Evolutionary conservation across 2,113 vertebrate species (phyloP), one percentile per base, ranked within the genome.

Genomic region (Muscicapa adusta): DNA sequence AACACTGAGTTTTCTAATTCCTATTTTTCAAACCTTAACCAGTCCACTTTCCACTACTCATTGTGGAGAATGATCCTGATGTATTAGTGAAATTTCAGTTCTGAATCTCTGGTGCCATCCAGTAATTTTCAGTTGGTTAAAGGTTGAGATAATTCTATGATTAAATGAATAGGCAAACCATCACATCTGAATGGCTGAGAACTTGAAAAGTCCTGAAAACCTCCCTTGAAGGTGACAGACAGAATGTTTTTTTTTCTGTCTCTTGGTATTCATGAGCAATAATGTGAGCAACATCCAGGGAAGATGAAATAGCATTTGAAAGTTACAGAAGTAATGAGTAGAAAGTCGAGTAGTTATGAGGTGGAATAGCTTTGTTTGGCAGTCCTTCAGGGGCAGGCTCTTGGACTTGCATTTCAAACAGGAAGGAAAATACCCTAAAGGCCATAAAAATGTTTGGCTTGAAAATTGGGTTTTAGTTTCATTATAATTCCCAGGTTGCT

Each of bases 321-420:
- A 86, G 28, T 74, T 96, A 71, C 3, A 63, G 68, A 66, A 67
- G 26, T 81, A 92, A 91, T 67, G 61, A 93, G 36, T 57, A 84
- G 73, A 91, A 91, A 93, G 33, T 62, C 5, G 0, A 83, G 80
- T 12, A 67, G 43, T 94, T 89, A 85, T n/a, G 73, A 91, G 36
- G 66, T 85, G 50, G 76, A 91, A 79, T 85, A 74, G 57, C 61
- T 89, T 93, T 84, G 48, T 93, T 91, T 94, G 89, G 48, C 89
- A 89, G 73, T 91, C 43, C 62, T 96, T 91, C 81, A 91, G 81
- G 40, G 88, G 28, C 26, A 87, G 43, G 19, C 40, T 85, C 89
- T 88, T 81, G 50, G 50, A 68, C 70, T 83, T 84, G 65, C 73
- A 87, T 96, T 94, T 71, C 40, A 93, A 84, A 33, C 57, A 72